Evolutionary conservation across 2,888 invertebrate species (phyloP).

Genomic region (Thelaira solivaga): DNA sequence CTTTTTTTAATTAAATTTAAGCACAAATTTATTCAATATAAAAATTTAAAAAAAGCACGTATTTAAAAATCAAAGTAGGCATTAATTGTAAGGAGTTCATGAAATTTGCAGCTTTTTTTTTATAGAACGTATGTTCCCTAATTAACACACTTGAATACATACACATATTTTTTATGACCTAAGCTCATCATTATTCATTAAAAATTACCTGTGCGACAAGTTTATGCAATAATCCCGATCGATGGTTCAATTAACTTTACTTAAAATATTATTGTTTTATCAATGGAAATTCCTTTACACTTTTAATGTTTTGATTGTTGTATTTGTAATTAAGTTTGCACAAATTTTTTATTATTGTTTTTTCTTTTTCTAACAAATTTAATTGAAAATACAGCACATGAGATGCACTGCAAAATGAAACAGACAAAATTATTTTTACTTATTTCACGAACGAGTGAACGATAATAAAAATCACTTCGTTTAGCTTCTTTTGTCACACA

Average conservation of each 20-base stretch:
- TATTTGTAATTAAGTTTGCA: conserved; percentile 57
- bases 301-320: conserved; percentile 43
- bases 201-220: conserved; percentile 10
- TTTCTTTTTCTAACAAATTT: conserved; percentile 74
- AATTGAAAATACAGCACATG: conserved; percentile 64
- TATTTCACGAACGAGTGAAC: conserved; percentile 47
- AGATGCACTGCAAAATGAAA: conserved; percentile 58
- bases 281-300: conserved; percentile 42
- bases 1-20: conserved; percentile 24
- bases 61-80: too few relatives aligned
- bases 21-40: not conserved
- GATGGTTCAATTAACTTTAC: not conserved
- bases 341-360: conserved; percentile 71
- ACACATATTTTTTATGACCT: too few relatives aligned
- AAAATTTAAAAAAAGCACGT: too few relatives aligned
- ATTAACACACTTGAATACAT: too few relatives aligned
- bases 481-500: conserved; percentile 47
- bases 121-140: too few relatives aligned
- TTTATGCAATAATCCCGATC: conserved; percentile 41
- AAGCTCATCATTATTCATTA: not conserved
- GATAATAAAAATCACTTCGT: conserved; percentile 32
- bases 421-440: conserved; percentile 36
- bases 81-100: too few relatives aligned
- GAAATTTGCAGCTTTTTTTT: too few relatives aligned
- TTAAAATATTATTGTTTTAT: not conserved